Conservation (phyloP, 30 jellyfish, hydroid and myxozoan genomes). For the Aurelia aurita complex sp. Pacific region DNA sequence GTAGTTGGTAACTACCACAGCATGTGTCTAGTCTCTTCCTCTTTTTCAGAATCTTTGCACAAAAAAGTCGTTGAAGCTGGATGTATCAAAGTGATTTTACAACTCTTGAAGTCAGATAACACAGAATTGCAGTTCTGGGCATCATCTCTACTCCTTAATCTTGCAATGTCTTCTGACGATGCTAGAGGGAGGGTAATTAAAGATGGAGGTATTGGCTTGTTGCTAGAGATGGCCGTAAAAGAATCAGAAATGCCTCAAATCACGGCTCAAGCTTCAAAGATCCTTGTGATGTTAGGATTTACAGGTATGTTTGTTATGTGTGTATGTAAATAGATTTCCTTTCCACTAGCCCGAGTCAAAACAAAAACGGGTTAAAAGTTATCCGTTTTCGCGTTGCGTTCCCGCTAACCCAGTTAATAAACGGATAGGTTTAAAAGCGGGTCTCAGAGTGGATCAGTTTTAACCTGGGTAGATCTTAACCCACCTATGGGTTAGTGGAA, state of each 20-base stretch:
- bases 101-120: conserved; percentile 57
- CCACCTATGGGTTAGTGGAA: too few relatives aligned
- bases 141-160: conserved; percentile 79
- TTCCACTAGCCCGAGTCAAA: too few relatives aligned
- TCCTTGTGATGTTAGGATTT: conserved; percentile 84
- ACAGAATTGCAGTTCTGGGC: conserved; percentile 90
- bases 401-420: too few relatives aligned
- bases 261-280: conserved; percentile 80
- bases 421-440: too few relatives aligned
- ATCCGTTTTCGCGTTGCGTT: too few relatives aligned
- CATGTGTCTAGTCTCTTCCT: not conserved
- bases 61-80: conserved; percentile 57
- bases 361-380: too few relatives aligned
- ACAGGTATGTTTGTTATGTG: conserved; percentile 37
- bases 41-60: conserved; percentile 64
- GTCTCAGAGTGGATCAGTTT: too few relatives aligned
- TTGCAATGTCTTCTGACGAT: conserved; percentile 86
- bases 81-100: conserved; percentile 59
- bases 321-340: not conserved
- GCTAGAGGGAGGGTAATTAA: conserved; percentile 71
- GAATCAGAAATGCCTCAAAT: conserved; percentile 87
- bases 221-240: conserved; percentile 84
- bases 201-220: conserved; percentile 80
- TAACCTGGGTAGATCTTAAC: too few relatives aligned
- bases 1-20: too few relatives aligned